Evolutionary conservation across 2,113 vertebrate species (phyloP).

Genomic region (Amphilophus citrinellus): DNA sequence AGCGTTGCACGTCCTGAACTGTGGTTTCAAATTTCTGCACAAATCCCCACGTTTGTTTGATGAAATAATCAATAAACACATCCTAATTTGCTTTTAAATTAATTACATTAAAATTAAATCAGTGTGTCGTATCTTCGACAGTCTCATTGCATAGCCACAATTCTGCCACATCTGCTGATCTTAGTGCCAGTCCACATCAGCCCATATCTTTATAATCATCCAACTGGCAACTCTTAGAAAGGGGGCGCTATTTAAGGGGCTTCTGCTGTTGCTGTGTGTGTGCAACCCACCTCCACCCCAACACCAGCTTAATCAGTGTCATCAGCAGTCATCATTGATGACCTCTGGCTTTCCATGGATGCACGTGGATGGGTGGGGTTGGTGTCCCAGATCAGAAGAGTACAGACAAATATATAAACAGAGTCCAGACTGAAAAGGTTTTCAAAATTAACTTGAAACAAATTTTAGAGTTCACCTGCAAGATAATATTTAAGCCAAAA

Average conservation of each 20-base stretch:
- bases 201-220: neutral
- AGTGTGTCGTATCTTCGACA: neutral
- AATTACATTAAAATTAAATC: too few species aligned
- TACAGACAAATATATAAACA: neutral
- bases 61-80: neutral
- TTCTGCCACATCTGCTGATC: neutral
- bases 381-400: neutral
- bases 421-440: neutral
- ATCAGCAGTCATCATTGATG: neutral
- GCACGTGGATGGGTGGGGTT: neutral
- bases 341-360: accelerated
- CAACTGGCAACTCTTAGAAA: neutral
- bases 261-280: neutral
- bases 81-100: accelerated
- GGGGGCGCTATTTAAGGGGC: neutral
- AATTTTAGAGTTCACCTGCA: neutral
- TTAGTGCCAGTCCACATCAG: neutral
- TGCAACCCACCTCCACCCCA: neutral
- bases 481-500: neutral
- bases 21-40: neutral
- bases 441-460: neutral
- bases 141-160: neutral
- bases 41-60: neutral
- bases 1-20: neutral
- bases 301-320: conserved; percentile 2